Conservation (phyloP, 37 sponge, comb jelly and placozoan genomes). For the Oopsacas minuta region DNA sequence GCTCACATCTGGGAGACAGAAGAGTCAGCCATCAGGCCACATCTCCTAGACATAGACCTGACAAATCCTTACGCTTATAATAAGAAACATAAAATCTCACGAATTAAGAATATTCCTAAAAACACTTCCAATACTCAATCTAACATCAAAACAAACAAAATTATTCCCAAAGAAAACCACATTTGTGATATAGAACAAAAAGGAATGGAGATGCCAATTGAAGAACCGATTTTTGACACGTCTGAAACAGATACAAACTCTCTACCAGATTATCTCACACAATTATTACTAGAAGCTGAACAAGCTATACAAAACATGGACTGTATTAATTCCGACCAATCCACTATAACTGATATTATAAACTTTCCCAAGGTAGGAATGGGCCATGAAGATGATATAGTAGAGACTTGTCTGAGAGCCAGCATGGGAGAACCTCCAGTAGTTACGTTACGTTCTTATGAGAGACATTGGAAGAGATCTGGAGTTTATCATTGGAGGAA, state of each 20-base stretch:
- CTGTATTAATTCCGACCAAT: neutral
- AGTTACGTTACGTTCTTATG: neutral
- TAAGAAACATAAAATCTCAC: neutral
- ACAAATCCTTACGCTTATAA: neutral
- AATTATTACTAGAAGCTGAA: neutral
- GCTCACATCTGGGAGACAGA: neutral
- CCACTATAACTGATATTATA: neutral
- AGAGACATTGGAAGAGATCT: neutral
- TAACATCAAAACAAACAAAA: neutral
- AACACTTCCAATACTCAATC: neutral
- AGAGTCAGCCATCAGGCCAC: neutral
- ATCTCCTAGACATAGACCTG: neutral
- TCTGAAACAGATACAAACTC: neutral
- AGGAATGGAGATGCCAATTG: neutral
- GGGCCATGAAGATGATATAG: neutral
- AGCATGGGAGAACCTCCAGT: neutral
- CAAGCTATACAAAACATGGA: neutral
- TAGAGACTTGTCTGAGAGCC: neutral
- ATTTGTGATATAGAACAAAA: no score
- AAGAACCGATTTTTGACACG: neutral
- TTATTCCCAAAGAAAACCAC: neutral
- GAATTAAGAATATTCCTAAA: neutral
- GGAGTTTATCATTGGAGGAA: conserved; percentile 13
- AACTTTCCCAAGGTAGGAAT: neutral
- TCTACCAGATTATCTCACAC: neutral